Evolutionary conservation across 2,113 vertebrate species (phyloP).

Genomic region (Pygoscelis adeliae): DNA sequence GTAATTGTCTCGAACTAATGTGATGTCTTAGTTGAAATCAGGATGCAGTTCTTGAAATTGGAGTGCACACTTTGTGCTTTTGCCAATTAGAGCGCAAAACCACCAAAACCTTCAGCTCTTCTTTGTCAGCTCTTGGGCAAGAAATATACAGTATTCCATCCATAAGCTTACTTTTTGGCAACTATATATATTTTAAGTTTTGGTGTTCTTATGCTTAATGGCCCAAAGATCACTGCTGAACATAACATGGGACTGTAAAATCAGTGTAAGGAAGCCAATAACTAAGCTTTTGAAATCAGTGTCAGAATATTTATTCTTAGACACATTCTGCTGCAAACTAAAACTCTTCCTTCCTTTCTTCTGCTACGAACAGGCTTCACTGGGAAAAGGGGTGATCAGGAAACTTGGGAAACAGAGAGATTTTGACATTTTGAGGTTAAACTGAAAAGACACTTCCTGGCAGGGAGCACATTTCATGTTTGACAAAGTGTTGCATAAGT

Average conservation of each 20-base stretch:
- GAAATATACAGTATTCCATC: background rate
- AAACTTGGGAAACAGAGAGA: background rate
- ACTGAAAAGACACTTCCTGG: constrained; percentile 35
- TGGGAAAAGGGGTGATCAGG: background rate
- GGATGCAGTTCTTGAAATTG: background rate
- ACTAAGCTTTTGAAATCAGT: background rate
- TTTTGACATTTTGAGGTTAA: constrained; percentile 72
- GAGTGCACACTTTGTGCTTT: background rate
- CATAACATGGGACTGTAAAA: background rate
- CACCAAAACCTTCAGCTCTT: background rate
- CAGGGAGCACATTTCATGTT: constrained; percentile 32
- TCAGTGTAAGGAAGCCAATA: background rate
- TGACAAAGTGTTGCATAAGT: constrained; percentile 39
- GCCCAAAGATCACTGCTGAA: background rate
- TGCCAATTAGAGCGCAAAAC: background rate
- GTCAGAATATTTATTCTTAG: constrained; percentile 1
- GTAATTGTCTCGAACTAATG: background rate
- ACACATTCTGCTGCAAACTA: background rate
- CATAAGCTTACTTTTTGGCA: background rate
- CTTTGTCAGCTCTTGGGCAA: background rate
- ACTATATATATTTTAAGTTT: background rate
- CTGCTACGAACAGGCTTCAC: background rate
- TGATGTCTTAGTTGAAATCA: background rate
- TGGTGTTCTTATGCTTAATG: background rate
- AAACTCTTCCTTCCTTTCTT: background rate